Percentiles rank a stretch among this genome's conserved stretches.
phyloP scores from a whole-genome alignment of 37 sponge, comb jelly and placozoan species.

The Bolinopsis microptera region DNA sequence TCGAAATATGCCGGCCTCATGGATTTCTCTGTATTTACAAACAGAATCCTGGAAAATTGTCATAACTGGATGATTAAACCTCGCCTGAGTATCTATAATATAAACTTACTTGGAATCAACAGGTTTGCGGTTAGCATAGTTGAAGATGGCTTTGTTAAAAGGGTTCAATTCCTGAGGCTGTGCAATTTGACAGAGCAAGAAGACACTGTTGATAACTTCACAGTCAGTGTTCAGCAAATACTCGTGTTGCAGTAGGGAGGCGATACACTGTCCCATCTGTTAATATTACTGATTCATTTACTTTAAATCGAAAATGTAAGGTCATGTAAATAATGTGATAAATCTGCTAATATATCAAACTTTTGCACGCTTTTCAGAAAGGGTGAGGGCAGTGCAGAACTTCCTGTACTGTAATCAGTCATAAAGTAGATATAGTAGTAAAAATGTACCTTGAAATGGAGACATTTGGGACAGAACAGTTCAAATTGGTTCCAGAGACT shows the following conservation, averaged over 20 bases:
- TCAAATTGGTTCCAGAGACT: slow-evolving; percentile 50
- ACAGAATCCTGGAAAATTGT: too few relatives aligned
- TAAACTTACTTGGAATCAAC: neutral
- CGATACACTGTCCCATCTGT: slow-evolving; percentile 56
- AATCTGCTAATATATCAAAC: too few relatives aligned
- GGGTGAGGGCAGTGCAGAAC: too few relatives aligned
- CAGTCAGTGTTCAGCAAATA: neutral
- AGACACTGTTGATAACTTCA: slow-evolving; percentile 58
- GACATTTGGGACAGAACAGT: slow-evolving; percentile 40
- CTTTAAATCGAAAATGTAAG: too few relatives aligned
- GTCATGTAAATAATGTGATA: too few relatives aligned
- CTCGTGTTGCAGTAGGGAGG: slow-evolving; percentile 28
- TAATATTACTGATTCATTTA: neutral
- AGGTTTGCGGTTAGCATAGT: slow-evolving; percentile 56
- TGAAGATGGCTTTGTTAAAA: slow-evolving; percentile 48
- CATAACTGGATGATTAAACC: too few relatives aligned
- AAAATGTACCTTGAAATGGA: slow-evolving; percentile 68
- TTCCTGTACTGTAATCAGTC: too few relatives aligned
- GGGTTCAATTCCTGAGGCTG: slow-evolving; percentile 63
- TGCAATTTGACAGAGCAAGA: slow-evolving; percentile 24
- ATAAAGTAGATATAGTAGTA: too few relatives aligned
- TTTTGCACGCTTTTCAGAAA: too few relatives aligned
- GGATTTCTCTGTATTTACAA: too few relatives aligned
- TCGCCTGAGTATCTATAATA: too few relatives aligned
- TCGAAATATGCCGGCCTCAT: too few relatives aligned